A percentile compares a stretch with the other conserved stretches of the same genome.
Evolutionary conservation across 2,888 invertebrate genomes (phyloP).

Genomic region (Meteorus cinctellus): DNA sequence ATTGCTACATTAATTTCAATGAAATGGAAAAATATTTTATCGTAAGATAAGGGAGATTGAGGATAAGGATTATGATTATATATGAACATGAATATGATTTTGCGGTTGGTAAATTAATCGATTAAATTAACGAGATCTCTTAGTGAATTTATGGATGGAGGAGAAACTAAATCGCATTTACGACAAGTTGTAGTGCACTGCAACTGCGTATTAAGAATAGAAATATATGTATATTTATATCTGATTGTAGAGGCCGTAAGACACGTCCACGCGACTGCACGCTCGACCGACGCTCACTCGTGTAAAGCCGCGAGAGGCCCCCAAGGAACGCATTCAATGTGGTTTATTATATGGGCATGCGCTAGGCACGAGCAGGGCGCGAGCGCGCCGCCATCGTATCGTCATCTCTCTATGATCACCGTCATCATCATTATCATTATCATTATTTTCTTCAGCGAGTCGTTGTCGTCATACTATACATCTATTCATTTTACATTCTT

Average conservation of each 20-base stretch:
- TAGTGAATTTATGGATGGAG: constrained; percentile 4
- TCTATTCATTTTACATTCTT: constrained; percentile 41
- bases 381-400: constrained; percentile 57
- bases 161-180: constrained; percentile 24
- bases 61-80: constrained; percentile 6
- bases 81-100: not conserved
- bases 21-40: not conserved
- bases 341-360: constrained; percentile 49
- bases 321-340: constrained; percentile 34
- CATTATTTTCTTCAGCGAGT: constrained; percentile 25
- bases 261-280: constrained; percentile 42
- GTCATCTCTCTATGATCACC: constrained; percentile 50
- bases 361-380: constrained; percentile 61
- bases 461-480: not conserved
- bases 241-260: constrained; percentile 14
- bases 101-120: constrained; percentile 5
- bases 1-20: constrained; percentile 5
- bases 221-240: constrained; percentile 5
- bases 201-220: constrained; percentile 5
- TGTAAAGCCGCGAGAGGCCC: constrained; percentile 35
- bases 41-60: not conserved
- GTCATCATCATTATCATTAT: constrained; percentile 47
- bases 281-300: constrained; percentile 40
- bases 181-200: constrained; percentile 7
- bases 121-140: constrained; percentile 5